Evolutionary conservation across 2,888 invertebrate genomes (phyloP).

Genomic region (Meandrusa payeni): DNA sequence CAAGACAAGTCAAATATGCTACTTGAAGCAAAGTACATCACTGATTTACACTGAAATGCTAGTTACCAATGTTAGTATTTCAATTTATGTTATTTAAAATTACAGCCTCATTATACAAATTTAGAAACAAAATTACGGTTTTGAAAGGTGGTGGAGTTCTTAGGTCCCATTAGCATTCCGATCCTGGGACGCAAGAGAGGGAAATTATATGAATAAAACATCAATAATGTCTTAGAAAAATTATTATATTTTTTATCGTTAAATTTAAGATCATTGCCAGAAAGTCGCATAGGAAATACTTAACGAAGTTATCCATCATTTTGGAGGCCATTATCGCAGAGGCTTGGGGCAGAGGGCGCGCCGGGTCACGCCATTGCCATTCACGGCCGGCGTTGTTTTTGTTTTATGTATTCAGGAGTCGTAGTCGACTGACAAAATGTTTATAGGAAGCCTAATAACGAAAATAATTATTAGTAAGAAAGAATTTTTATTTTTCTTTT

Average conservation of each 20-base stretch:
- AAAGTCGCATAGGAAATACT: constrained; percentile 42
- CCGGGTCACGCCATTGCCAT: constrained; percentile 55
- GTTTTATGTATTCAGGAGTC: constrained; percentile 14
- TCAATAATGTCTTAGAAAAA: too few relatives aligned
- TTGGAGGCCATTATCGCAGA: constrained; percentile 58
- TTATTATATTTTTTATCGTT: background rate
- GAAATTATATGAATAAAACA: too few relatives aligned
- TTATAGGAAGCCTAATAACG: constrained; percentile 9
- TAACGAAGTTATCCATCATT: constrained; percentile 64
- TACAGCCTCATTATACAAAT: too few relatives aligned
- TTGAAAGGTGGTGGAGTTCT: too few relatives aligned
- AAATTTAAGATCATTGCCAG: constrained; percentile 25
- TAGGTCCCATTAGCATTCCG: too few relatives aligned
- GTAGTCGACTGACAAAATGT: constrained; percentile 12
- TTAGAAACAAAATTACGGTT: too few relatives aligned
- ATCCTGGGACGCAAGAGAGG: too few relatives aligned
- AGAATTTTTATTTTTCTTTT: background rate
- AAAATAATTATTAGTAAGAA: constrained; percentile 9
- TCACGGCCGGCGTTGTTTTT: constrained; percentile 18
- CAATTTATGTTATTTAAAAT: too few relatives aligned
- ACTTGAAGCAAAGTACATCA: too few relatives aligned
- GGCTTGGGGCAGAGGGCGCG: constrained; percentile 56
- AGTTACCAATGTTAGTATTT: too few relatives aligned
- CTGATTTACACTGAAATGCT: too few relatives aligned
- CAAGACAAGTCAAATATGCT: too few relatives aligned